Base-by-base conservation (phyloP, 35 echinoderm and acorn worm species). In the Antedon bifida region DNA sequence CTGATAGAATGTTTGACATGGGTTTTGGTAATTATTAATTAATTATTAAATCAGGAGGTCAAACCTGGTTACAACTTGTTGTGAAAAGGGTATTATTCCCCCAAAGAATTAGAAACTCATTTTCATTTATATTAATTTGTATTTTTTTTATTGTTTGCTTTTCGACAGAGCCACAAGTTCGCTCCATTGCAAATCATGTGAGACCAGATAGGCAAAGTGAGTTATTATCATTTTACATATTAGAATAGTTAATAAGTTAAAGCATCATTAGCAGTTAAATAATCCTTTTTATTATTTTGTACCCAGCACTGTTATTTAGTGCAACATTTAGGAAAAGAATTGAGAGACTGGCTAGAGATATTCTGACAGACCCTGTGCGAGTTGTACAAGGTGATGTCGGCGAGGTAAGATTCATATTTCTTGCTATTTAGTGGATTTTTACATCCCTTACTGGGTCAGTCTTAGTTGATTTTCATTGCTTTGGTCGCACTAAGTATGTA, bases 1-100 rank as follows among this genome's bases (percentile, higher is more conserved):
- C 94, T 33, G 94, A 97, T 34, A 80, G 94, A 14, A 97, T 97
- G 94, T 97, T 97, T 90, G 94, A 97, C 74, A 97, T 97, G 94
- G 94, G 94, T 26, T 97, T 97, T 90, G 94, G 94, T 97, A 80
- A 92, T 87, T 32, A 30, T n/a, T 7, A 30, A n/a, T 32, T n/a
- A 51, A n/a, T n/a, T n/a, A n/a, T n/a, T n/a, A n/a, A n/a, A n/a
- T n/a, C n/a, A n/a, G n/a, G n/a, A n/a, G n/a, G n/a, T n/a, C n/a
- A n/a, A n/a, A n/a, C n/a, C n/a, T n/a, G n/a, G n/a, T n/a, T n/a
- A n/a, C n/a, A n/a, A n/a, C n/a, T n/a, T n/a, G n/a, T n/a, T n/a
- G n/a, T n/a, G n/a, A n/a, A n/a, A n/a, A n/a, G n/a, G n/a, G n/a
- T n/a, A n/a, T n/a, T n/a, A n/a, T n/a, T n/a, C n/a, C n/a, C n/a